Base-by-base conservation (phyloP, 2,888 invertebrate genomes). In the Agriotes lineatus region DNA sequence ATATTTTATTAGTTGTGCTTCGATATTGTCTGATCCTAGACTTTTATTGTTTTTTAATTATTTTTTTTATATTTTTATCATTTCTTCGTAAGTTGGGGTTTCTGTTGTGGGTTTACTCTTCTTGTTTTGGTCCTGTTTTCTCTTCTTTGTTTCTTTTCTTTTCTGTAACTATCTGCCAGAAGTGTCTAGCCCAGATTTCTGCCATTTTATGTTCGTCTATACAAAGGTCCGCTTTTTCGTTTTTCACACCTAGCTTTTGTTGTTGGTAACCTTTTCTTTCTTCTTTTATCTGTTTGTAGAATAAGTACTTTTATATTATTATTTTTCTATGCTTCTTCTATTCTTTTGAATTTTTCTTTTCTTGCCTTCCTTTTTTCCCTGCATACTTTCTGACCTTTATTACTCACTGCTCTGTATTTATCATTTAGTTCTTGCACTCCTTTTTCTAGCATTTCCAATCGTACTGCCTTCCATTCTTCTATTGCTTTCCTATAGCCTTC, bases 231-330 rank as follows among this genome's bases (percentile, higher is more conserved):
- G 14, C 12, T 39, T 39, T 39, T 39, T n/a, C 14, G 16, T 39
- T 39, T 39, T 14, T 39, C 39, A 39, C 14, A 5, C 39, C 39
- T 6, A 39, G 1, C 2, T 12, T 39, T 39, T 39, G 12, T 2
- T 39, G 5, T 14, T 39, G 39, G 39, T 14, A 39, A 6, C 39
- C 39, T 39, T 39, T 39, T 39, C n/a, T n/a, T 39, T 39, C 39
- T 14, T 39, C 39, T n/a, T 39, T 39, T 39, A 39, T n/a, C 14
- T 39, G 14, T 39, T 39, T 39, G 39, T 39, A 39, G 39, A 39
- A 39, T 6, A 3, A 2, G 12, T 39, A 6, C 16, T 14, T 16
- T 39, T 39, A n/a, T 5, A 2, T 39, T 39, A 5, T 16, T 39
- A 6, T 39, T 39, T 39, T 39, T 39, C n/a, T n/a, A n/a, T n/a